A percentile compares a stretch with the other conserved stretches of the same genome.
These are phyloP conservation scores for Musca vetustissima DNA, from an alignment of 1,140 invertebrate species.

Conservation along the genomic window DNA sequence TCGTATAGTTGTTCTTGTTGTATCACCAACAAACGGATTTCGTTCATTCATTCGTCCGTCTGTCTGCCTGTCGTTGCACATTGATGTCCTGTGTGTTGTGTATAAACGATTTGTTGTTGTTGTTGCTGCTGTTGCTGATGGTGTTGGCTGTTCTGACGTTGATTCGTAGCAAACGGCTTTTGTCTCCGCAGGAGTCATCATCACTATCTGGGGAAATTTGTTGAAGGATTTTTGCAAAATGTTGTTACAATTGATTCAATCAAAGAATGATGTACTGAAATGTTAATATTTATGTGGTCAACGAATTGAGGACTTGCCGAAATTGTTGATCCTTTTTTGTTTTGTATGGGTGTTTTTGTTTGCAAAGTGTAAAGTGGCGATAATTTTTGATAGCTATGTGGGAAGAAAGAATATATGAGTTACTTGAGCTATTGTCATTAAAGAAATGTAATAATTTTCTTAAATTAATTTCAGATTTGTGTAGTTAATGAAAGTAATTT, in stretches of 20 bases:
- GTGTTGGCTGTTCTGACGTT: slow-evolving; percentile 20
- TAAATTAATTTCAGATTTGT: too few species aligned
- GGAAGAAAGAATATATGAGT: too few species aligned
- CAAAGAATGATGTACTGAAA: slow-evolving; percentile 11
- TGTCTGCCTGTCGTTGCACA: too few species aligned
- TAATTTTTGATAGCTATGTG: too few species aligned
- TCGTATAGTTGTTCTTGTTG: too few species aligned
- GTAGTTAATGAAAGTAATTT: too few species aligned
- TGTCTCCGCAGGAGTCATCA: slow-evolving; percentile 3
- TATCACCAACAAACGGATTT: neutral
- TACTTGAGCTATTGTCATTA: too few species aligned
- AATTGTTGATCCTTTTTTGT: too few species aligned
- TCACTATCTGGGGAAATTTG: slow-evolving; percentile 7
- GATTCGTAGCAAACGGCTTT: neutral
- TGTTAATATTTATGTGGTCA: neutral
- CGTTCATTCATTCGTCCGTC: neutral
- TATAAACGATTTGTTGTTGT: slow-evolving; percentile 20
- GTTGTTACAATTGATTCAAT: slow-evolving; percentile 14
- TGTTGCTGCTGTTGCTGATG: neutral
- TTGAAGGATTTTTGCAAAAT: slow-evolving; percentile 17
- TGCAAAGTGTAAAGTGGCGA: too few species aligned
- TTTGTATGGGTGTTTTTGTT: too few species aligned
- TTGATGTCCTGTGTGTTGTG: neutral
- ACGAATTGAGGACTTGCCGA: too few species aligned
- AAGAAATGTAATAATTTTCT: too few species aligned